Conservation (phyloP, 1,140 invertebrate species). For the Formica exsecta region DNA sequence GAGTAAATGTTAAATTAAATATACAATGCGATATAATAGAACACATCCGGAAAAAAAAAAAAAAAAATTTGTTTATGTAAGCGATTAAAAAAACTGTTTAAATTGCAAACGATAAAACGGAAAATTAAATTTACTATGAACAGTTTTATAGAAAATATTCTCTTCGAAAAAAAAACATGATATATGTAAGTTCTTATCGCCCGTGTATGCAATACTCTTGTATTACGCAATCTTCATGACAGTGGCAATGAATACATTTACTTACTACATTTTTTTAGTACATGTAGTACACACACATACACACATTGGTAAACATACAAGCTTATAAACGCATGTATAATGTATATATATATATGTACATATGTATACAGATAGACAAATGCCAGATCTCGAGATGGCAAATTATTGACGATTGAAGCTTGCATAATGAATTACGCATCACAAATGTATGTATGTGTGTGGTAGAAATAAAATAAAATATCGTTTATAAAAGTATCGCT, state of each 20-base stretch:
- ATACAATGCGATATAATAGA: neutral
- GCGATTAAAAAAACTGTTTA: neutral
- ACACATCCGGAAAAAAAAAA: neutral
- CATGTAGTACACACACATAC: slow-evolving; percentile 3
- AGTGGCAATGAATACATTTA: slow-evolving; percentile 20
- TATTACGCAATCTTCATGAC: neutral
- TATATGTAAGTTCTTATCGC: slow-evolving; percentile 21
- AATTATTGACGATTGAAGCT: neutral
- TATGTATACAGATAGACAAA: slow-evolving; percentile 14
- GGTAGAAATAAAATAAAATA: slow-evolving; percentile 7
- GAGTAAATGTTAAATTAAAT: neutral
- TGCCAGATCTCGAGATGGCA: slow-evolving; percentile 24
- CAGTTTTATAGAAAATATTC: slow-evolving; percentile 16
- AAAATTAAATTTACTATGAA: neutral
- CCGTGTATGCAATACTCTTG: neutral
- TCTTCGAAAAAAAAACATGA: neutral
- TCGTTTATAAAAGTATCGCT: neutral
- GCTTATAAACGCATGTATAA: slow-evolving; percentile 17
- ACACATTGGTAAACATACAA: neutral
- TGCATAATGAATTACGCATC: slow-evolving; percentile 31
- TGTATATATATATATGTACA: neutral
- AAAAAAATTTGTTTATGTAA: neutral
- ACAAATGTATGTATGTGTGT: neutral
- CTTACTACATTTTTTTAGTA: slow-evolving; percentile 17
- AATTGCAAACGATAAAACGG: neutral